Evolutionary conservation across 2,888 invertebrate genomes (phyloP), one percentile per base, ranked within the genome.

Genomic region (Pristionchus mayeri): DNA sequence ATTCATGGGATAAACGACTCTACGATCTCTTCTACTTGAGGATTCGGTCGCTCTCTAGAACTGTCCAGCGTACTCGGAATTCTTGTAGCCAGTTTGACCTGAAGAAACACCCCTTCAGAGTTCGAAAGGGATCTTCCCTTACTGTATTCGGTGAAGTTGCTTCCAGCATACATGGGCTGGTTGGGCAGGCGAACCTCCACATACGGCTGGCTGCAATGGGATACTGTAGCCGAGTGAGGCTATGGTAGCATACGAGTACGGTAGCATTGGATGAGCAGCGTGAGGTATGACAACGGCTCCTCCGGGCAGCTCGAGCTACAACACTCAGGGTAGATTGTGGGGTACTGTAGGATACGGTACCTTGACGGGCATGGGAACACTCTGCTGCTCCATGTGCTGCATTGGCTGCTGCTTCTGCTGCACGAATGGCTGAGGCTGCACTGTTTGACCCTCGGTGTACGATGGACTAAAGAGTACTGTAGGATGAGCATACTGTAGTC

Each of bases 261-360:
- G 76, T 21, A 78, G 50, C 76, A 78, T 78, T 7, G 76, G 76
- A 40, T 78, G 76, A 50, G 76, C 76, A 27, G 76, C 76, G 13
- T 78, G 76, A n/a, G 76, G 76, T 30, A 78, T 78, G 50, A 78
- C 50, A 27, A 40, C 40, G 21, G 76, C 40, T 9, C 76, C 76
- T 27, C 50, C 50, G 30, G 76, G 76, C 30, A 78, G 21, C 40
- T 78, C 76, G 40, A 78, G 50, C 76, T 78, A 30, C 30, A 78
- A n/a, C n/a, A n/a, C n/a, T n/a, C n/a, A n/a, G n/a, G n/a, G 40
- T 78, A 50, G 9, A 3, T 1, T 50, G 30, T 3, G 76, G 7
- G 21, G 18, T 78, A 48, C 50, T n/a, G 50, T 78, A 30, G 44
- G 9, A 4, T 48, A 44, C 44, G 9, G 48, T 78, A 78, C 76